phyloP scores from a whole-genome alignment of 2,797 vertebrate species.

The Darevskia mixta region DNA sequence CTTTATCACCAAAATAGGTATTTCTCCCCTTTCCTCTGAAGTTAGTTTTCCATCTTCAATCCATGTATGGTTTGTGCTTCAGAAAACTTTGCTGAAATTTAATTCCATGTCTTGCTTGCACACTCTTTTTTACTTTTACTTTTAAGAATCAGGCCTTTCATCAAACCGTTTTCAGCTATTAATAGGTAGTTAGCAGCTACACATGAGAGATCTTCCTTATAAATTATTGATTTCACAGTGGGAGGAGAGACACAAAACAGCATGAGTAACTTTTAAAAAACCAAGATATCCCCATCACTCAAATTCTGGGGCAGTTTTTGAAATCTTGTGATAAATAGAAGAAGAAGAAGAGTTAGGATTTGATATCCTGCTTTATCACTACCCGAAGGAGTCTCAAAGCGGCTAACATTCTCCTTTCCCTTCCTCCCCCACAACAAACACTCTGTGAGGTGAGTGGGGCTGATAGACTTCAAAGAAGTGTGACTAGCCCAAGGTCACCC shows the following conservation, averaged over 20 bases:
- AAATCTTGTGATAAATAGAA: background rate
- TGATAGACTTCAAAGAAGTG: no score
- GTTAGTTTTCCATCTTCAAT: constrained; percentile 55
- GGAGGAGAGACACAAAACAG: constrained; percentile 44
- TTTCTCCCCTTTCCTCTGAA: constrained; percentile 27
- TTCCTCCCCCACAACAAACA: no score
- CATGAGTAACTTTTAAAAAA: constrained; percentile 34
- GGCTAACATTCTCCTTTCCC: no score
- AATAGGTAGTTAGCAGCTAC: constrained; percentile 57
- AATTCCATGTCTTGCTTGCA: constrained; percentile 25
- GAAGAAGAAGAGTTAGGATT: no score
- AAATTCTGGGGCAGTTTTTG: constrained; percentile 20
- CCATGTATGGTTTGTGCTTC: constrained; percentile 7
- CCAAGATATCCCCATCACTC: constrained; percentile 27
- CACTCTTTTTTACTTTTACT: constrained; percentile 26
- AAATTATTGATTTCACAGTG: constrained; percentile 65
- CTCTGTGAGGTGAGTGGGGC: no score
- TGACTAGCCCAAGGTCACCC: no score
- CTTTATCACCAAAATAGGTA: constrained; percentile 14
- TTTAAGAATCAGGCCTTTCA: constrained; percentile 61
- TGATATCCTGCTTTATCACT: no score
- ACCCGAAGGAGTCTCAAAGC: no score
- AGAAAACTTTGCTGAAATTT: constrained; percentile 46
- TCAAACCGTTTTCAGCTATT: constrained; percentile 69
- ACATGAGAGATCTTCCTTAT: constrained; percentile 53